These are phyloP conservation scores for Drosophila kohkoa DNA, from an alignment of 1,140 invertebrate species.

Conservation along the genomic window DNA sequence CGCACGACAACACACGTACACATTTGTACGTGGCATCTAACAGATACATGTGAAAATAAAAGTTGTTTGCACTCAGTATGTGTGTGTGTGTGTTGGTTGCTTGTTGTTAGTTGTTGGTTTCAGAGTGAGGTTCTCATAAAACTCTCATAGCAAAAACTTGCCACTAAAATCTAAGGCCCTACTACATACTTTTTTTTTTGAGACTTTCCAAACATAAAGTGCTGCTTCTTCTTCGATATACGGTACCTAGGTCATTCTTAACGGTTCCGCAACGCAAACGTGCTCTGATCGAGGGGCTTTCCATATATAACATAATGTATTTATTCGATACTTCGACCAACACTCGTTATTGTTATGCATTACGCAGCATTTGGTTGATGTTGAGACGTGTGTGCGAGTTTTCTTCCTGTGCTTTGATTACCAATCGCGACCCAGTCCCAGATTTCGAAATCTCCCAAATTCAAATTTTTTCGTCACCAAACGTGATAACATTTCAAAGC, in stretches of 20 bases:
- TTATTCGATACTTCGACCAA: conserved; percentile 8
- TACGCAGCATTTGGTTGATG: conserved; percentile 59
- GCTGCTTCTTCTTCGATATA: not conserved
- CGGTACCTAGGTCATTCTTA: conserved; percentile 39
- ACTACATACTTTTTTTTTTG: not conserved
- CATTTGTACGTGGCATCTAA: conserved; percentile 76
- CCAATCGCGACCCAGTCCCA: conserved; percentile 77
- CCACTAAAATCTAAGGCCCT: conserved; percentile 37
- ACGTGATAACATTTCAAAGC: conserved; percentile 64
- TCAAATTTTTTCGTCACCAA: conserved; percentile 64
- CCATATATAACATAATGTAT: conserved; percentile 9
- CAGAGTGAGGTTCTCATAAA: conserved; percentile 56
- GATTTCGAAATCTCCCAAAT: conserved; percentile 63
- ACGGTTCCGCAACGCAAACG: conserved; percentile 45
- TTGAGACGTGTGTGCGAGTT: conserved; percentile 59
- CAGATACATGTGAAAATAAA: conserved; percentile 81
- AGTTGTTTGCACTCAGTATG: conserved; percentile 58
- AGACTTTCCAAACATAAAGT: conserved; percentile 21
- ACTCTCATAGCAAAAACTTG: conserved; percentile 25
- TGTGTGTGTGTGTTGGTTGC: conserved; percentile 17
- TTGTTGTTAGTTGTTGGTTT: not conserved
- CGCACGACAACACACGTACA: conserved; percentile 69
- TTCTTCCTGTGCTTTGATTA: conserved; percentile 70
- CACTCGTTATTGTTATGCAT: conserved; percentile 67
- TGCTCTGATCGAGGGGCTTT: conserved; percentile 42